Conservation (phyloP, 1,140 invertebrate species). For the Camponotus pennsylvanicus region DNA sequence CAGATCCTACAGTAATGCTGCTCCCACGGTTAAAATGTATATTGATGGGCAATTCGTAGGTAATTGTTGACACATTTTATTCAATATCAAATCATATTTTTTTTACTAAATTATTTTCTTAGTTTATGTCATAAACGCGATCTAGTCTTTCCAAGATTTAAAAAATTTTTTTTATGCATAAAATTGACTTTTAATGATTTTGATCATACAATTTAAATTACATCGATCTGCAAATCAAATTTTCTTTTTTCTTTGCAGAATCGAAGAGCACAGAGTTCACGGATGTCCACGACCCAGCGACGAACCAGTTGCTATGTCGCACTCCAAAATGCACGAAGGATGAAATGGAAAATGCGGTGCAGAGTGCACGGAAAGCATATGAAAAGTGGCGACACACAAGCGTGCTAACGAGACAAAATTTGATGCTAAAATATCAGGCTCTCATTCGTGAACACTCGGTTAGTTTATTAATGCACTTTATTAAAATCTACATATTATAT, state of each 20-base stretch:
- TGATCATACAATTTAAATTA: not conserved
- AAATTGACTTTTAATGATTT: constrained; percentile 5
- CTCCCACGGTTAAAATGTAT: constrained; percentile 95
- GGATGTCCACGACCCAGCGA: constrained; percentile 97
- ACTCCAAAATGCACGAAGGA: constrained; percentile 96
- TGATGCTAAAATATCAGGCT: constrained; percentile 97
- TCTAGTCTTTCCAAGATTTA: not conserved
- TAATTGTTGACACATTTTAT: constrained; percentile 70
- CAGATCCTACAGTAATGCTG: constrained; percentile 82
- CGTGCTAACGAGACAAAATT: constrained; percentile 96
- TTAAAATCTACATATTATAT: not conserved
- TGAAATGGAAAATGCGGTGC: constrained; percentile 97
- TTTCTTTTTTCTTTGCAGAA: constrained; percentile 85
- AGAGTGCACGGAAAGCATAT: constrained; percentile 94
- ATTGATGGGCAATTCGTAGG: constrained; percentile 97
- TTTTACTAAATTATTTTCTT: not conserved
- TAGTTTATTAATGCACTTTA: constrained; percentile 25
- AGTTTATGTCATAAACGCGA: not conserved
- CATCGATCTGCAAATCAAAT: not conserved
- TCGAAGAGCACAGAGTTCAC: constrained; percentile 97
- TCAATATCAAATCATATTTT: not conserved
- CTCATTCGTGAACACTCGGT: constrained; percentile 93
- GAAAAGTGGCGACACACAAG: constrained; percentile 96
- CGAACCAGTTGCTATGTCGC: constrained; percentile 92
- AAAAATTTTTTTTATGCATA: not conserved